phyloP scores from a whole-genome alignment of 2,888 invertebrate species.

The Stomorhina lunata region DNA sequence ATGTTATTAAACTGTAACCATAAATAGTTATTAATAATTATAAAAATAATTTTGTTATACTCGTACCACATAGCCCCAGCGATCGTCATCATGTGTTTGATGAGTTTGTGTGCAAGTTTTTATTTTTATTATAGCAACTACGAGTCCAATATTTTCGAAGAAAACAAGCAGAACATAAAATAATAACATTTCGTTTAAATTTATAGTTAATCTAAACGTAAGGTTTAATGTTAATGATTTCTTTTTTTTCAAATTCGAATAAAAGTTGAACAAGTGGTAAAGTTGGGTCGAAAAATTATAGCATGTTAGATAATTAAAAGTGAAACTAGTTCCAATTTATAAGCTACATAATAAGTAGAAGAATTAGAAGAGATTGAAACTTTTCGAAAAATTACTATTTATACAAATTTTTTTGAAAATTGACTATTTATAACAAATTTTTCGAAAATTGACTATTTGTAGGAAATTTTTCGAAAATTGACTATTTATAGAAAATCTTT shows the following conservation, averaged over 20 bases:
- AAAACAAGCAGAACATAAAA: slow-evolving; percentile 24
- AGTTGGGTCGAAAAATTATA: not conserved
- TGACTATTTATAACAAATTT: too few species aligned
- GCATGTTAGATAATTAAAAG: not conserved
- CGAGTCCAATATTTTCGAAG: not conserved
- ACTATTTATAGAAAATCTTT: too few species aligned
- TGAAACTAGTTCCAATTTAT: not conserved
- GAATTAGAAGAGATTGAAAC: too few species aligned
- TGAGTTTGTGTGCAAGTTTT: not conserved
- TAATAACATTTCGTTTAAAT: not conserved
- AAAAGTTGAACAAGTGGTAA: not conserved
- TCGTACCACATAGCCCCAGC: too few species aligned
- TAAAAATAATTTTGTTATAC: not conserved
- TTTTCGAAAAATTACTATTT: too few species aligned
- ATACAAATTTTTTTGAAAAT: too few species aligned
- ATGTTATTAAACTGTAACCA: slow-evolving; percentile 66
- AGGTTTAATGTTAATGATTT: slow-evolving; percentile 10
- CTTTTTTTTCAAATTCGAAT: not conserved
- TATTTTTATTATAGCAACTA: not conserved
- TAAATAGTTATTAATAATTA: slow-evolving; percentile 65
- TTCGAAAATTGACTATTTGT: too few species aligned
- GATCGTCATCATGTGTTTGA: not conserved
- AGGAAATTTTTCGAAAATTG: too few species aligned
- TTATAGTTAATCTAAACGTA: slow-evolving; percentile 31
- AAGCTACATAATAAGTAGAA: too few species aligned